Evolutionary conservation across 2,888 invertebrate genomes (phyloP), one percentile per base, ranked within the genome.

Genomic region (Drosophila mimica): DNA sequence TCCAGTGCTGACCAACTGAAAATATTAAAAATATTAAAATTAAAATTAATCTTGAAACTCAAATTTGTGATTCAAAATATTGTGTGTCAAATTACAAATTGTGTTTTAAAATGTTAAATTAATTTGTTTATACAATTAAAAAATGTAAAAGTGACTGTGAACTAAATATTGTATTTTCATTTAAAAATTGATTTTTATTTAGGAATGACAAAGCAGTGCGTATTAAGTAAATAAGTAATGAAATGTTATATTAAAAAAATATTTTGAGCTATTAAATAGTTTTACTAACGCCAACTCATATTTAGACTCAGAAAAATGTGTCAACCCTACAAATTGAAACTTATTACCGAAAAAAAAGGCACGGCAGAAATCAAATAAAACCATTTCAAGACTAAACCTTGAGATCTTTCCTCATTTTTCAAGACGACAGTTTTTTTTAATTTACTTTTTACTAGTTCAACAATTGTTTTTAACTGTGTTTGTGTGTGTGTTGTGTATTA

Each of bases 1-100:
- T 30, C 30, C 31, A 15, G 46, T 64, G 58, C 13, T 62, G 38
- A 9, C 8, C 6, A 51, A 40, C 75, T 75, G 73, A 67, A 75
- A 75, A 4, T 17, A 74, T 25, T 25, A 63, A 3, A 49, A 57
- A 51, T 60, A 20, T 9, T 33, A 25, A 28, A 11, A 46, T 31
- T n/a, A 8, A n/a, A 38, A 31, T 38, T 25, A 46, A 34, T 25
- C 13, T n/a, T 38, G 7, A 13, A 40, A n/a, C 25, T 8, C 2
- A 54, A 33, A 20, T 31, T 38, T 8, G 17, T 8, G 38, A 3
- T n/a, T n/a, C n/a, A n/a, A n/a, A n/a, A n/a, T n/a, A n/a, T n/a
- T n/a, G n/a, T 46, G 20, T 43, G 20, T 20, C 17, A 46, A 59
- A n/a, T n/a, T n/a, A n/a, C n/a, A 25, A 34, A 46, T 34, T 28